Percentiles rank a stretch among this genome's conserved stretches.
phyloP scores from a whole-genome alignment of 2,888 invertebrate species.

The Digitonthophagus gazella region DNA sequence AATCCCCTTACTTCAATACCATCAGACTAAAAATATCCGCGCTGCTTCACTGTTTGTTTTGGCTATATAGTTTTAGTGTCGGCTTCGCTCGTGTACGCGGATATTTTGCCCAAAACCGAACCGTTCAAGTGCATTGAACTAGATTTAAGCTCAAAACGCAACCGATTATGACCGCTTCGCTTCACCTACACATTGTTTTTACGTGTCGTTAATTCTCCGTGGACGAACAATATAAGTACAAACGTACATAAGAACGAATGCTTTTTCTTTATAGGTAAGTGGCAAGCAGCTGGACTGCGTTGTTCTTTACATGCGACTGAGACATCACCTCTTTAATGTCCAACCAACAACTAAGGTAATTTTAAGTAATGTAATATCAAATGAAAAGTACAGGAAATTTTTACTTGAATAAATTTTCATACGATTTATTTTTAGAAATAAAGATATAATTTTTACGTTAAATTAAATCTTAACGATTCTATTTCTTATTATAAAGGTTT shows the following conservation, averaged over 20 bases:
- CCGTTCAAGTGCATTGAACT: slow-evolving; percentile 2
- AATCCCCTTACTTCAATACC: background rate
- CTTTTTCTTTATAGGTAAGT: slow-evolving; percentile 28
- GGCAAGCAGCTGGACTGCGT: slow-evolving; percentile 11
- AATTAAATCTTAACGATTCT: too few species aligned
- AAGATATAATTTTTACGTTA: too few species aligned
- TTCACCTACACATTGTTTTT: background rate
- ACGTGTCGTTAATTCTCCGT: background rate
- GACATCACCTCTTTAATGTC: slow-evolving; percentile 18
- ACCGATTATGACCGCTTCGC: background rate
- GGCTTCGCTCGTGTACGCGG: background rate
- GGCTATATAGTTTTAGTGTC: slow-evolving; percentile 14
- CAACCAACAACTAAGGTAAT: slow-evolving; percentile 24
- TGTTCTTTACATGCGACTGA: slow-evolving; percentile 20
- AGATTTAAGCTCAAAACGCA: background rate
- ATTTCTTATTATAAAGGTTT: too few species aligned
- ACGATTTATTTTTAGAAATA: too few species aligned
- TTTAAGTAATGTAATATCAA: background rate
- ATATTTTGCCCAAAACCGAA: slow-evolving; percentile 7
- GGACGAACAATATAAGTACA: background rate
- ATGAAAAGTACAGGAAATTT: too few species aligned
- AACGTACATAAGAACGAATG: slow-evolving; percentile 12
- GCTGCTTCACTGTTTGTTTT: slow-evolving; percentile 1
- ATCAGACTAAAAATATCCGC: background rate
- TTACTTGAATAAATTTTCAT: background rate